Evolutionary conservation across 2,797 vertebrate species (phyloP).

Genomic region (Graptemys geographica): DNA sequence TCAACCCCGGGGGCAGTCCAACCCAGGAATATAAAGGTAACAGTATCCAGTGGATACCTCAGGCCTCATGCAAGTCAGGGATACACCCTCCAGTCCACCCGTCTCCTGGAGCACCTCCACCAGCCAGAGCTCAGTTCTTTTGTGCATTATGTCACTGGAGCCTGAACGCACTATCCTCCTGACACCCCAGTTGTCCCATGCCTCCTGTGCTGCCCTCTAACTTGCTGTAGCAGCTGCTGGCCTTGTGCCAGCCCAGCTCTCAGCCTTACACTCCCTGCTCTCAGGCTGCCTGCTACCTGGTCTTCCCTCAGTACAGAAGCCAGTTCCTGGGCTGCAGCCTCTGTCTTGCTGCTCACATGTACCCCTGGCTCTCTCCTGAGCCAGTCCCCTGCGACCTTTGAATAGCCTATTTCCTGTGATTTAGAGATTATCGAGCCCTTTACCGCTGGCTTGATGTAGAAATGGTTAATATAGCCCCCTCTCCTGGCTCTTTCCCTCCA

Average conservation of each 20-base stretch:
- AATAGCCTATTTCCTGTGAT: too few relatives aligned
- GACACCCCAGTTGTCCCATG: neutral
- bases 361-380: neutral
- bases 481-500: neutral
- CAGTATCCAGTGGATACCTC: neutral
- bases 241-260: neutral
- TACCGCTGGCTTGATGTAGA: neutral
- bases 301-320: neutral
- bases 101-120: neutral
- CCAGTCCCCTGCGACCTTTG: neutral
- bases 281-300: neutral
- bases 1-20: neutral
- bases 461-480: neutral
- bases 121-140: neutral
- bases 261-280: neutral
- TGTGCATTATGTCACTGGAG: neutral
- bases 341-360: neutral
- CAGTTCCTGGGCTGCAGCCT: neutral
- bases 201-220: neutral
- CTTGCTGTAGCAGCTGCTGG: neutral
- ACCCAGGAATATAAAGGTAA: neutral
- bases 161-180: neutral
- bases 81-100: neutral
- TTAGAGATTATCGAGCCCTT: neutral
- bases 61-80: neutral